Conservation (phyloP, 2,888 invertebrate genomes). For the Xiphydria camelus region DNA sequence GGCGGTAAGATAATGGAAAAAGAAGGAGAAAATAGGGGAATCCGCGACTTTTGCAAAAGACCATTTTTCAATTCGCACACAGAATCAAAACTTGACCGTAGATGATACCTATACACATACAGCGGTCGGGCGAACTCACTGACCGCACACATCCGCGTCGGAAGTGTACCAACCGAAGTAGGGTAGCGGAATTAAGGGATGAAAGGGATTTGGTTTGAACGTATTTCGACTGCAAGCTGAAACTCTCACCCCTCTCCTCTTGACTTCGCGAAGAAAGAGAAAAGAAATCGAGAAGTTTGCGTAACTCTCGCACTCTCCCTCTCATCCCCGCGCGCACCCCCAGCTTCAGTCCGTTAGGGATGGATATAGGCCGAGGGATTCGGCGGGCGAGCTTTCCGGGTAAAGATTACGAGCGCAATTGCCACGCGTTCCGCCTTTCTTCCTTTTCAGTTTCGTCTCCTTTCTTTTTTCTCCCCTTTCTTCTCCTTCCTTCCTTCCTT, state of each 20-base stretch:
- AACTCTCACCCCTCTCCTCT: conserved; percentile 24
- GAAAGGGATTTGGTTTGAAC: conserved; percentile 44
- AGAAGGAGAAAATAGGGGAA: conserved; percentile 22
- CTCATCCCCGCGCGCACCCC: conserved; percentile 4
- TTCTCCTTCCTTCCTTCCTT: conserved; percentile 5
- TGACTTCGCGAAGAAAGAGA: conserved; percentile 4
- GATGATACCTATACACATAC: too few species aligned
- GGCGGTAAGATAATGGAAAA: too few species aligned
- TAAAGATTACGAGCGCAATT: neutral
- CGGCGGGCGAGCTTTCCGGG: neutral
- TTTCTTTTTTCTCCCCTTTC: neutral
- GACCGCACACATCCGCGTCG: too few species aligned
- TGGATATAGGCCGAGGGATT: too few species aligned
- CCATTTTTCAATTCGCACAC: conserved; percentile 26
- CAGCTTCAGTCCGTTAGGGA: too few species aligned
- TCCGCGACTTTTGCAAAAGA: conserved; percentile 32
- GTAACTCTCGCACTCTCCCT: conserved; percentile 10
- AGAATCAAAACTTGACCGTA: too few species aligned
- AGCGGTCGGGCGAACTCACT: too few species aligned
- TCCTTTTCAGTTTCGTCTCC: conserved; percentile 3
- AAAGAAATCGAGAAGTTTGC: conserved; percentile 19
- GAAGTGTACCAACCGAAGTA: too few species aligned
- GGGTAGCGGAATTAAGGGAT: conserved; percentile 38
- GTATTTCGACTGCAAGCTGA: conserved; percentile 51
- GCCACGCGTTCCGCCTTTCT: neutral